Evolutionary conservation across 2,888 invertebrate genomes (phyloP), one percentile per base, ranked within the genome.

Genomic region (Xiphydria camelus): DNA sequence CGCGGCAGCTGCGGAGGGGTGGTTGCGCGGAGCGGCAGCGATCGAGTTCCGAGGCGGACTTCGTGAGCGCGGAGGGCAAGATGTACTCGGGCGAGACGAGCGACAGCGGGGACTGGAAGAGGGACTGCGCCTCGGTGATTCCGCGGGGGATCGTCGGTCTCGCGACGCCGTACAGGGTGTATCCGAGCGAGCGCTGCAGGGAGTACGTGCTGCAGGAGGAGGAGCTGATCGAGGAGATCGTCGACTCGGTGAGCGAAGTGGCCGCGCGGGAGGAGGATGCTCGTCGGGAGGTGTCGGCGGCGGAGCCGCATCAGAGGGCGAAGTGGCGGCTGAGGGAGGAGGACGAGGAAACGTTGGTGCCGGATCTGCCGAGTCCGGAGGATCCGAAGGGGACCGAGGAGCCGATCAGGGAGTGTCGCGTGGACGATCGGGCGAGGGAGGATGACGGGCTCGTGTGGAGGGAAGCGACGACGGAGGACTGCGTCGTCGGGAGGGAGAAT

Each of bases 141-240:
- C 69, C 72, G 1, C 54, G 66, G 12, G 72, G 72, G 1, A 55
- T 72, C 14, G 62, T 70, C 5, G 73, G 72, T 2, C 58, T 73
- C 25, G 70, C 70, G 0, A 71, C 67, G 0, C 70, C 73, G 1
- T 72, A 70, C 25, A 48, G 66, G 3, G 58, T 65, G 5, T 63
- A 62, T 26, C 56, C 48, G 17, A 62, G 66, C 47, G 69, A 70
- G 43, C 51, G 56, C 4, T n/a, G n/a, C n/a, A 47, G 63, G 17
- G 68, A 66, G 25, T 67, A 61, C 29, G 65, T 70, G 56, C 57
- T 69, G 0, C 56, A 64, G 33, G 73, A 73, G 41, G 41, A 35
- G 25, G 73, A 72, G 45, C 33, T 49, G 9, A 26, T 51, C 18
- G 65, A 61, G 18, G 65, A 64, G 15, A 49, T 51, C 12, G 53